Evolutionary conservation across 2,113 vertebrate species (phyloP).

Genomic region (Coryphaenoides rupestris): DNA sequence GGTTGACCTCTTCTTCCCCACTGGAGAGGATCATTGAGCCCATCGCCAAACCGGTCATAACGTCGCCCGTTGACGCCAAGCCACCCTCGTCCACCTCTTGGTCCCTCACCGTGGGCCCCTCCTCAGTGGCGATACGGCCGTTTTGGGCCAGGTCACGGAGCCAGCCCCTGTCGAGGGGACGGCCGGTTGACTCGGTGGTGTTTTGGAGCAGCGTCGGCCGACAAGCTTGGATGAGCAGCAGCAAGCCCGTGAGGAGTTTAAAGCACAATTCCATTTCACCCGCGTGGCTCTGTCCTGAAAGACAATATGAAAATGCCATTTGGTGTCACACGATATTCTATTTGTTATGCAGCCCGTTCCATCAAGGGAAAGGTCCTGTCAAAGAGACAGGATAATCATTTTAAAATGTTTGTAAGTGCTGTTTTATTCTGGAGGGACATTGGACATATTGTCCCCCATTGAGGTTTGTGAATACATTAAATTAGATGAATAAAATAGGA

Average conservation of each 20-base stretch:
- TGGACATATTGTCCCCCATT: no score
- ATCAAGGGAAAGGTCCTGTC: no score
- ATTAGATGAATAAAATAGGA: no score
- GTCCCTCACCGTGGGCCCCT: neutral
- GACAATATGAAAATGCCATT: constrained; percentile 20
- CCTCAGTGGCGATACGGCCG: neutral
- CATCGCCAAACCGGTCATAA: constrained; percentile 1
- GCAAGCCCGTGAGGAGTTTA: constrained; percentile 32
- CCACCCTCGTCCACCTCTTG: neutral
- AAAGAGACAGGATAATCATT: no score
- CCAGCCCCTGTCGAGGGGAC: constrained; percentile 42
- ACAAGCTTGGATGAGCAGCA: constrained; percentile 53
- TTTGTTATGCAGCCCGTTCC: no score
- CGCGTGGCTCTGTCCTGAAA: constrained; percentile 33
- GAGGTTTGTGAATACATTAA: no score
- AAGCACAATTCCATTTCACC: constrained; percentile 47
- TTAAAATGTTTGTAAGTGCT: no score
- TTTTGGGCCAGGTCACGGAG: constrained; percentile 1
- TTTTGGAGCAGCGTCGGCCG: constrained; percentile 29
- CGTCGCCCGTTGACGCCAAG: constrained; percentile 3
- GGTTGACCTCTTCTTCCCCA: neutral
- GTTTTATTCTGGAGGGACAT: no score
- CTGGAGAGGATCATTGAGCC: neutral
- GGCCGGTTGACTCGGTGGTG: constrained; percentile 29
- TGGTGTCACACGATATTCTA: neutral